phyloP scores from a whole-genome alignment of 2,797 vertebrate species.

The Chrosomus eos region DNA sequence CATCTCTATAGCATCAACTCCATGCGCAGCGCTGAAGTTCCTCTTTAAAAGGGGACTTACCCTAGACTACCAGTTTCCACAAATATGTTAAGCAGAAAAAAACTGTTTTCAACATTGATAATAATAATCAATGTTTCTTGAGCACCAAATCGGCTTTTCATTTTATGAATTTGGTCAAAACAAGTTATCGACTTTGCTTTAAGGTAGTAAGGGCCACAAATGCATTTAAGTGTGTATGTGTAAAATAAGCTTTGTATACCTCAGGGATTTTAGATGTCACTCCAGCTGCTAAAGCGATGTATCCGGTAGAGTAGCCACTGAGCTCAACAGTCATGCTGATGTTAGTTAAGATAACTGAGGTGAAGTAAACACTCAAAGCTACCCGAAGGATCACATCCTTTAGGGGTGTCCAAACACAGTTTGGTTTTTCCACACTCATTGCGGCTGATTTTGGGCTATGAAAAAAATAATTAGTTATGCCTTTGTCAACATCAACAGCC shows the following conservation, averaged over 20 bases:
- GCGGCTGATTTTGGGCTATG: neutral
- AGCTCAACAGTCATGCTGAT: neutral
- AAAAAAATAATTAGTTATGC: neutral
- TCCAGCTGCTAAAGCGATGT: conserved; percentile 15
- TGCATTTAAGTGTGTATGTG: neutral
- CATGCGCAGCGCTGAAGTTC: no score
- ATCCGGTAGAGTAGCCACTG: conserved; percentile 7
- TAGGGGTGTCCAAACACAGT: conserved; percentile 1
- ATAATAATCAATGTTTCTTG: no score
- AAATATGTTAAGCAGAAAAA: no score
- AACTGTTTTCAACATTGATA: no score
- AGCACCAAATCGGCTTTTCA: no score
- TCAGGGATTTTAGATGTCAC: neutral
- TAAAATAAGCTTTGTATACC: no score
- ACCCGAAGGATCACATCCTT: conserved; percentile 4
- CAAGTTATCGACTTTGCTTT: neutral
- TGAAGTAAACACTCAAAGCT: conserved; percentile 9
- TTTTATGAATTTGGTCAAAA: neutral
- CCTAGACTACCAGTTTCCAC: no score
- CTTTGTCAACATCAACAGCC: neutral
- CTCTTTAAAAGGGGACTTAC: no score
- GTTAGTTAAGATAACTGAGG: neutral
- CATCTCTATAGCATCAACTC: no score
- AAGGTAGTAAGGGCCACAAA: neutral
- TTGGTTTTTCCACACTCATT: conserved; percentile 17